Percentiles rank a stretch among this genome's conserved stretches.
phyloP scores from a whole-genome alignment of 2,797 vertebrate genomes.

The Alfaro cultratus region DNA sequence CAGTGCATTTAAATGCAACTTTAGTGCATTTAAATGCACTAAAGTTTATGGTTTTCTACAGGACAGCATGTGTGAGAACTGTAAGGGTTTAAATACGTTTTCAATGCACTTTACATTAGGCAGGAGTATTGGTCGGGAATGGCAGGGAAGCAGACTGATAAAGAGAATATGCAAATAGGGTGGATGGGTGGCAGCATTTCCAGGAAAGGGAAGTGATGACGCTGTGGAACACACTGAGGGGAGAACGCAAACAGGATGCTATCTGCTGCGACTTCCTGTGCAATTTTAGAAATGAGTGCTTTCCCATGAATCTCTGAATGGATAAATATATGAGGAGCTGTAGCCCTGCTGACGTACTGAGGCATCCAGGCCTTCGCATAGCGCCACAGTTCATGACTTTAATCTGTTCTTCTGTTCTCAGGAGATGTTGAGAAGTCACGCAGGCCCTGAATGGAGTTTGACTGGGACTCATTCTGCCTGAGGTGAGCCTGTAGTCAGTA shows the following conservation, averaged over 20 bases:
- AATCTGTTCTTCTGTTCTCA: constrained; percentile 54
- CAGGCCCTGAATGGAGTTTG: constrained; percentile 70
- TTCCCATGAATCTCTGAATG: constrained; percentile 72
- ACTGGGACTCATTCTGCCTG: constrained; percentile 62
- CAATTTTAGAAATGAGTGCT: constrained; percentile 71
- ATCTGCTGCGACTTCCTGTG: constrained; percentile 81
- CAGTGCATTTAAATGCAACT: neutral
- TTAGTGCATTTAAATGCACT: neutral
- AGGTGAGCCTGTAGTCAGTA: constrained; percentile 63
- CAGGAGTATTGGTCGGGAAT: constrained; percentile 28
- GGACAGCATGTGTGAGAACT: neutral
- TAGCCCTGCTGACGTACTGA: constrained; percentile 19
- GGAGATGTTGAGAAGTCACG: constrained; percentile 58
- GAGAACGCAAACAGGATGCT: constrained; percentile 84
- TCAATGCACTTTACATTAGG: neutral
- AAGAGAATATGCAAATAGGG: constrained; percentile 69
- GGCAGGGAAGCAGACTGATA: constrained; percentile 38
- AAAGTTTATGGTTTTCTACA: neutral
- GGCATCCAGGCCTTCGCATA: constrained; percentile 9
- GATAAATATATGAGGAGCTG: constrained; percentile 26
- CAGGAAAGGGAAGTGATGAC: constrained; percentile 83
- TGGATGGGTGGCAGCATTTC: constrained; percentile 75
- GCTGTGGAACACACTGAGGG: constrained; percentile 72
- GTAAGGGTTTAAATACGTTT: neutral
- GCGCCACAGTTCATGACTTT: constrained; percentile 25